A percentile compares a stretch with the other conserved stretches of the same genome.
These are phyloP conservation scores for Catamblyrhynchus diadema DNA, from an alignment of 2,797 vertebrate genomes.

Conservation along the genomic window DNA sequence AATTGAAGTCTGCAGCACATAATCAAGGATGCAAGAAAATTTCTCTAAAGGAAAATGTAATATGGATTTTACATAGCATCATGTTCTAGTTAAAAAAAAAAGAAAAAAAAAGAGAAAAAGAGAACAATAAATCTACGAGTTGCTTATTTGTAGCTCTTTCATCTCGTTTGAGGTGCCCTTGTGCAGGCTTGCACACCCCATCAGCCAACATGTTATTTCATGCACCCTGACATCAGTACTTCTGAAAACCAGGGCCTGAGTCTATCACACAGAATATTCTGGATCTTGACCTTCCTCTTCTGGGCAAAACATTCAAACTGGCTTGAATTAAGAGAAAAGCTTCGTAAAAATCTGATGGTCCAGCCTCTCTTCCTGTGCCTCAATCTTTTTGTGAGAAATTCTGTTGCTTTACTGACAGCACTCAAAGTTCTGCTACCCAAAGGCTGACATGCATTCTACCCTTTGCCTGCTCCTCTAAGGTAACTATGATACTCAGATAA, in stretches of 20 bases:
- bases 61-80: background rate
- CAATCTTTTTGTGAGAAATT: background rate
- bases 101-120: background rate
- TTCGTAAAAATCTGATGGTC: background rate
- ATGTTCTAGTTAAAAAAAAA: background rate
- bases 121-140: background rate
- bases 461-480: background rate
- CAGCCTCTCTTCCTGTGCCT: background rate
- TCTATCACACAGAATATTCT: background rate
- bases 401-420: background rate
- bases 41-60: background rate
- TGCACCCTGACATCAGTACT: background rate
- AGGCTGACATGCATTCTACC: background rate
- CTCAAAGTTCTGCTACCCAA: background rate
- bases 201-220: background rate
- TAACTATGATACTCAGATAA: background rate
- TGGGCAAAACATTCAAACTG: background rate
- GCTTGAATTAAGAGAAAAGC: background rate
- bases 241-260: background rate
- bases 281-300: background rate
- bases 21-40: background rate
- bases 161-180: background rate
- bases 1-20: background rate
- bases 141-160: background rate
- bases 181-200: background rate